A percentile compares a stretch with the other conserved stretches of the same genome.
Evolutionary conservation across 2,797 vertebrate genomes (phyloP).

Genomic region (Triplophysa yarkandensis): DNA sequence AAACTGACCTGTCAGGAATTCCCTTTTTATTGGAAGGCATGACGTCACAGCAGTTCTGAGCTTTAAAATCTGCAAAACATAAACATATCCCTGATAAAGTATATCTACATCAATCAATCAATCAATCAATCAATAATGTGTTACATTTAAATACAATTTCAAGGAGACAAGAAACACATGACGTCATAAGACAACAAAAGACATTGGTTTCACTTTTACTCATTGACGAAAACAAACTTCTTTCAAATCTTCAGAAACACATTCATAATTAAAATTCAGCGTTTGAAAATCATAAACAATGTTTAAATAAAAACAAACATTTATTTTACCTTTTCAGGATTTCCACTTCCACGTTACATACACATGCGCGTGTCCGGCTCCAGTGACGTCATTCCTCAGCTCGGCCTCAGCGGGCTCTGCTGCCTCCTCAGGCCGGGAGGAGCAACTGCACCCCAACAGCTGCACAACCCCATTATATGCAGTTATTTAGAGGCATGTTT

Average conservation of each 20-base stretch:
- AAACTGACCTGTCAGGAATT: constrained; percentile 65
- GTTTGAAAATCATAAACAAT: too few relatives aligned
- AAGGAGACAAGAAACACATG: neutral
- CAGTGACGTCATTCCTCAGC: neutral
- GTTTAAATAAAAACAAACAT: too few relatives aligned
- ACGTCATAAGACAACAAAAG: neutral
- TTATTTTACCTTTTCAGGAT: neutral
- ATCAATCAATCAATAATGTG: neutral
- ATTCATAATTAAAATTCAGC: too few relatives aligned
- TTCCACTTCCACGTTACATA: constrained; percentile 16
- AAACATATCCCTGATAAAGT: too few relatives aligned
- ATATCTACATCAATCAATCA: neutral
- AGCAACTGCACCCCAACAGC: neutral
- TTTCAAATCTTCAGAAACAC: neutral
- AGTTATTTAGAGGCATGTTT: too few relatives aligned
- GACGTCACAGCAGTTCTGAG: constrained; percentile 3
- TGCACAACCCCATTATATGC: neutral
- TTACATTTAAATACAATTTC: neutral
- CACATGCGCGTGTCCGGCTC: neutral
- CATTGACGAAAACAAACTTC: neutral
- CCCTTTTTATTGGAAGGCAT: constrained; percentile 53
- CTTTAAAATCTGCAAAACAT: neutral
- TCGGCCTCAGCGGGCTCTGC: neutral
- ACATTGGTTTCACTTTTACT: constrained; percentile 8
- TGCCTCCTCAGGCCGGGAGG: constrained; percentile 10